Evolutionary conservation across 2,797 vertebrate species (phyloP), one percentile per base, ranked within the genome.

Genomic region (Dryobates pubescens): DNA sequence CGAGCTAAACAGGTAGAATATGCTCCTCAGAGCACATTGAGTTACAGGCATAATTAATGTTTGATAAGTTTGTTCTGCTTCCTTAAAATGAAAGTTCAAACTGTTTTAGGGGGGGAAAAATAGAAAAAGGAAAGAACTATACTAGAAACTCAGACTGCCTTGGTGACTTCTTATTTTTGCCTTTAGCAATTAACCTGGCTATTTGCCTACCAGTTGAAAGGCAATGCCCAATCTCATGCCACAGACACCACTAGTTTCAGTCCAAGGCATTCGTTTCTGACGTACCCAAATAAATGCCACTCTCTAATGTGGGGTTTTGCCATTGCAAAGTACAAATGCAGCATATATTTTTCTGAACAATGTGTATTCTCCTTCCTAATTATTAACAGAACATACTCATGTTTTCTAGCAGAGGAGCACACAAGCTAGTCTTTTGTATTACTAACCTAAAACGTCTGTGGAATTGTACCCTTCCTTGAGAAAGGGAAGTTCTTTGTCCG

Each of bases 301-400:
- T 82, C 14, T 93, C 30, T 86, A 56, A 79, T 92, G 73, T 62
- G 54, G 57, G 89, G 83, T 93, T 2, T 4, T 88, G 20, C 13
- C 38, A 38, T 57, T 80, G 72, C 36, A 71, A 78, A 84, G 56
- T 71, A 30, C 68, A 68, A 92, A 83, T n/a, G 58, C 23, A 83
- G 65, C 1, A 1, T 90, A 4, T 64, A 61, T 67, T 89, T 87
- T 88, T 86, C 74, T 84, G 43, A 94, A 93, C 73, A 87, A 84
- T 86, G 53, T 57, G 51, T 82, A 71, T 91, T 94, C 61, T 95
- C 32, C 22, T 83, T 92, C 32, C 58, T 92, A 89, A 92, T 94
- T 92, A 84, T 32, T 89, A 89, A 51, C 90, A 90, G 90, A 94
- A 63, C 23, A 18, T 65, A 43, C 27, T 68, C 8, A 24, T 79